phyloP scores from a whole-genome alignment of 37 sponge, comb jelly and placozoan genomes.

The Cliona cf. orientalis region DNA sequence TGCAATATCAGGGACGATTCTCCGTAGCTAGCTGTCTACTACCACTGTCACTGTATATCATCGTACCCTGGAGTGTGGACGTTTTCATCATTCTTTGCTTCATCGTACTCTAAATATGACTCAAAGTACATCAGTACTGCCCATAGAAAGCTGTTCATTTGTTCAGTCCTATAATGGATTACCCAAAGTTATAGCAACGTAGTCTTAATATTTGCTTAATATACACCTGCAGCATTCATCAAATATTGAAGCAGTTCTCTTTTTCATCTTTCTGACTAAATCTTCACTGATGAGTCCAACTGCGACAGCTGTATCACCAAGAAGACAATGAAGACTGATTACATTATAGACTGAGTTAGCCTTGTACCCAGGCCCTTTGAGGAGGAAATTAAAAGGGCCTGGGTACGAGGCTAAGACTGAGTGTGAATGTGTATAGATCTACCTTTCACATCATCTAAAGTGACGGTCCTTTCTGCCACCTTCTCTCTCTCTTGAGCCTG shows the following conservation, averaged over 20 bases:
- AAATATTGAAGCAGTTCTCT: slow-evolving; percentile 27
- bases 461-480: slow-evolving; percentile 25
- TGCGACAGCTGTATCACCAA: slow-evolving; percentile 61
- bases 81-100: slow-evolving; percentile 24
- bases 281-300: slow-evolving; percentile 23
- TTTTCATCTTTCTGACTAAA: slow-evolving; percentile 18
- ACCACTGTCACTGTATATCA: background rate
- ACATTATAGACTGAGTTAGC: background rate
- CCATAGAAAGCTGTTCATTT: slow-evolving; percentile 59
- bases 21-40: background rate
- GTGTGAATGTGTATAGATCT: background rate
- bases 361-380: no score
- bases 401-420: no score
- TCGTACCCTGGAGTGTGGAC: slow-evolving; percentile 23
- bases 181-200: background rate
- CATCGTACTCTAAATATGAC: slow-evolving; percentile 22
- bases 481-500: background rate
- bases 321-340: background rate
- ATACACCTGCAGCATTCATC: slow-evolving; percentile 54
- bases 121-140: slow-evolving; percentile 47
- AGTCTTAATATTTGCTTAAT: background rate
- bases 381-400: no score
- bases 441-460: slow-evolving; percentile 68
- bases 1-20: background rate
- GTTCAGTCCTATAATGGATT: slow-evolving; percentile 38